Percentiles rank a stretch among this genome's conserved stretches.
phyloP scores from a whole-genome alignment of 64 coral and sea anemone genomes.

The Pachyseris speciosa region DNA sequence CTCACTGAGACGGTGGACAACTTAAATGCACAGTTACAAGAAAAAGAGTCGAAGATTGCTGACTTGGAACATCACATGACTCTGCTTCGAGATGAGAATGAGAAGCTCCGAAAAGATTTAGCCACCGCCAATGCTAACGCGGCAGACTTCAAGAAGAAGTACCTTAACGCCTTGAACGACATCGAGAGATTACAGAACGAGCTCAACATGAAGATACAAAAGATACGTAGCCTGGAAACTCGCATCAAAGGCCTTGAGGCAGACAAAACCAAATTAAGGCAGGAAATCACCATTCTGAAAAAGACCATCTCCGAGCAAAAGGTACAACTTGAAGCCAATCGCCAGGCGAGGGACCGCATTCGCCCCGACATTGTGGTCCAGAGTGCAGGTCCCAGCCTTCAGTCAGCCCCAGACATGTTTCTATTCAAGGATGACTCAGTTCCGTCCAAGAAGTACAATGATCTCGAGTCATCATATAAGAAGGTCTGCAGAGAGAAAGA shows the following conservation, averaged over 20 bases:
- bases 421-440: conserved; percentile 70
- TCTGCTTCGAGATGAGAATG: conserved; percentile 77
- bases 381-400: conserved; percentile 31
- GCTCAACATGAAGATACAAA: conserved; percentile 77
- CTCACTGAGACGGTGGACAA: conserved; percentile 51
- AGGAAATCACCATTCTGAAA: conserved; percentile 74
- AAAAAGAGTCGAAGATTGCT: conserved; percentile 78
- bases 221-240: conserved; percentile 77
- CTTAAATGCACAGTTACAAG: conserved; percentile 70
- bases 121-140: conserved; percentile 79
- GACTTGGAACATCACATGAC: conserved; percentile 74
- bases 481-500: conserved; percentile 75
- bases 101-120: conserved; percentile 69
- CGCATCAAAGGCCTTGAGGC: conserved; percentile 81
- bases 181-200: conserved; percentile 83
- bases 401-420: conserved; percentile 82
- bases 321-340: conserved; percentile 70
- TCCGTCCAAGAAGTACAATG: conserved; percentile 72
- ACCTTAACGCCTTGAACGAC: conserved; percentile 81
- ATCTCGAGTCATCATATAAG: conserved; percentile 83
- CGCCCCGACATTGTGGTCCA: conserved; percentile 60
- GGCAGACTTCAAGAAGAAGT: conserved; percentile 93
- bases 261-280: conserved; percentile 69
- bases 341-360: conserved; percentile 51
- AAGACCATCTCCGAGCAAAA: conserved; percentile 88